Percentiles rank a stretch among this genome's conserved stretches.
Evolutionary conservation across 2,797 vertebrate species (phyloP).

Genomic region (Esox lucius): DNA sequence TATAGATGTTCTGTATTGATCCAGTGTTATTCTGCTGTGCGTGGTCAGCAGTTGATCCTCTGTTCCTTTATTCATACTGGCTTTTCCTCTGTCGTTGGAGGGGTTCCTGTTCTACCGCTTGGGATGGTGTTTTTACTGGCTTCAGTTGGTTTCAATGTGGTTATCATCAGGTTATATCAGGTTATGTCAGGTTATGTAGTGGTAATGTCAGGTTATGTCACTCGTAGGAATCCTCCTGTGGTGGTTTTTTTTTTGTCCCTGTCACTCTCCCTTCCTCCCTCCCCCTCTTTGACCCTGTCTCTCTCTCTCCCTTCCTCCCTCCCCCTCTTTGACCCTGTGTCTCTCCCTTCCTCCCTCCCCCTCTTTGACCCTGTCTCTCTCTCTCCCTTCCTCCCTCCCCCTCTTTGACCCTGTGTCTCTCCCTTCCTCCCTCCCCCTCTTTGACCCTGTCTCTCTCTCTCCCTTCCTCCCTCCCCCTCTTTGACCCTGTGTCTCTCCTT

Average conservation of each 20-base stretch:
- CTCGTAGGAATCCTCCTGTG: background rate
- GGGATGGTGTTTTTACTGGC: background rate
- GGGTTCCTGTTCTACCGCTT: slow-evolving; percentile 31
- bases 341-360: no score
- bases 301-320: no score
- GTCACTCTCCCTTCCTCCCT: slow-evolving; percentile 21
- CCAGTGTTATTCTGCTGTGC: background rate
- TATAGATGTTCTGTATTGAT: background rate
- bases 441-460: no score
- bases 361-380: no score
- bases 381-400: no score
- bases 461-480: slow-evolving; percentile 18
- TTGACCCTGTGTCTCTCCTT: background rate
- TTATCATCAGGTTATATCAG: slow-evolving; percentile 31
- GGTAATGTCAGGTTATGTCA: slow-evolving; percentile 22
- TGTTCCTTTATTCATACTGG: background rate
- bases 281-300: background rate
- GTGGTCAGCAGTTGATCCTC: background rate
- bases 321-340: no score
- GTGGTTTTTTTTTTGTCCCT: no score
- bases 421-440: slow-evolving; percentile 18
- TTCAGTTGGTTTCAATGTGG: slow-evolving; percentile 37
- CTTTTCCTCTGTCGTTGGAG: background rate
- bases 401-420: no score
- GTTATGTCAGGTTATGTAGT: no score